Evolutionary conservation across 2,797 vertebrate genomes (phyloP).

Genomic region (Acanthurus leucopareius): DNA sequence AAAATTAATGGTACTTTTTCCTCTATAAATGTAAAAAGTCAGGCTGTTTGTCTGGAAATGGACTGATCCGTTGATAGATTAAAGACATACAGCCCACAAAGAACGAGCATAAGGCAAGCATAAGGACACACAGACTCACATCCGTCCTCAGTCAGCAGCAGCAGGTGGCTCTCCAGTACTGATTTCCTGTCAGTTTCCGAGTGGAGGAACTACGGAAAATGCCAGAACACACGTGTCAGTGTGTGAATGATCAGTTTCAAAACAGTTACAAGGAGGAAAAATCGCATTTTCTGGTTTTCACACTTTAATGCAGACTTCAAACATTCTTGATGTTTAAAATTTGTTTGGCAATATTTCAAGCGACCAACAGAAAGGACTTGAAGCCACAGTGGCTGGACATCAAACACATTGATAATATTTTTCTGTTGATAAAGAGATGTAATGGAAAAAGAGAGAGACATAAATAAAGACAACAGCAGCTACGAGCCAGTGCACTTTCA

Average conservation of each 20-base stretch:
- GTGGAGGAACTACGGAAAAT: conserved; percentile 89
- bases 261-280: conserved; percentile 20
- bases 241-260: background rate
- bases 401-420: background rate
- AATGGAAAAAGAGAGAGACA: background rate
- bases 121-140: conserved; percentile 85
- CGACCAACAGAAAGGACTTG: background rate
- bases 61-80: conserved; percentile 20
- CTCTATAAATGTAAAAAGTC: background rate
- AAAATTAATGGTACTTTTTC: background rate
- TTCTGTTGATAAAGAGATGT: background rate
- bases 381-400: background rate
- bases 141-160: conserved; percentile 95
- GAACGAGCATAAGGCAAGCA: background rate
- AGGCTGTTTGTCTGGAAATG: conserved; percentile 13
- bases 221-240: conserved; percentile 36
- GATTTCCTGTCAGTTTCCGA: conserved; percentile 79
- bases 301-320: conserved; percentile 21
- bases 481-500: conserved; percentile 28
- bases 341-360: background rate
- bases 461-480: background rate
- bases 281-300: conserved; percentile 31
- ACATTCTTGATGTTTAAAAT: conserved; percentile 3
- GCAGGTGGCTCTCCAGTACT: conserved; percentile 88
- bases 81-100: background rate